phyloP scores from a whole-genome alignment of 2,888 invertebrate species.

The Drosophila parthenogenetica region DNA sequence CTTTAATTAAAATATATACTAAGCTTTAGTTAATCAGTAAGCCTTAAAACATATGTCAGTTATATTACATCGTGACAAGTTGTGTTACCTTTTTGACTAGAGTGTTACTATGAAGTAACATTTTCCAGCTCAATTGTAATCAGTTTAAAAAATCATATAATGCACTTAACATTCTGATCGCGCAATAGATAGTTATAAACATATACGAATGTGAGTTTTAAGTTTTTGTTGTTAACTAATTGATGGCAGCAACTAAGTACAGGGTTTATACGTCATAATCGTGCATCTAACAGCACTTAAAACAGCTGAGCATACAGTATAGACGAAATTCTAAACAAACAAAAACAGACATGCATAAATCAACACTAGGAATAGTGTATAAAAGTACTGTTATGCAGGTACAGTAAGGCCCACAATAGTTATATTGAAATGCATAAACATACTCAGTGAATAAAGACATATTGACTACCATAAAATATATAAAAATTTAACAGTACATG shows the following conservation, averaged over 20 bases:
- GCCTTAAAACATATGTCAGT: slow-evolving; percentile 8
- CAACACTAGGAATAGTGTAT: slow-evolving; percentile 2
- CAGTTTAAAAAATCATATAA: slow-evolving; percentile 19
- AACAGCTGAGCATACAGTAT: slow-evolving; percentile 38
- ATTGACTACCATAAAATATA: too few relatives aligned
- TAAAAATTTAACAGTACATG: too few relatives aligned
- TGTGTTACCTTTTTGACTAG: not conserved
- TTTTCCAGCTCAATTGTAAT: slow-evolving; percentile 21
- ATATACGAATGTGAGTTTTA: not conserved
- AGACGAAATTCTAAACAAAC: not conserved
- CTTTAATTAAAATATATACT: not conserved
- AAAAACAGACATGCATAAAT: slow-evolving; percentile 13
- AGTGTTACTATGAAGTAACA: slow-evolving; percentile 11
- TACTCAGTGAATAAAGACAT: too few relatives aligned
- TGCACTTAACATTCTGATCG: slow-evolving; percentile 13
- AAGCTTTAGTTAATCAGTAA: not conserved
- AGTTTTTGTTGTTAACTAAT: slow-evolving; percentile 19
- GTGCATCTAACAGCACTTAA: slow-evolving; percentile 34
- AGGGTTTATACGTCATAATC: slow-evolving; percentile 29
- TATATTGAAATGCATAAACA: too few relatives aligned
- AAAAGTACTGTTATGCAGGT: slow-evolving; percentile 3
- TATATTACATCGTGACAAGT: slow-evolving; percentile 6
- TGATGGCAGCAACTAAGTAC: slow-evolving; percentile 23
- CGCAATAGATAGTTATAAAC: slow-evolving; percentile 5
- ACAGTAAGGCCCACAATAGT: slow-evolving; percentile 14